A percentile compares a stretch with the other conserved stretches of the same genome.
Conservation (phyloP, 2,113 vertebrate genomes). For the Glareola pratincola region DNA sequence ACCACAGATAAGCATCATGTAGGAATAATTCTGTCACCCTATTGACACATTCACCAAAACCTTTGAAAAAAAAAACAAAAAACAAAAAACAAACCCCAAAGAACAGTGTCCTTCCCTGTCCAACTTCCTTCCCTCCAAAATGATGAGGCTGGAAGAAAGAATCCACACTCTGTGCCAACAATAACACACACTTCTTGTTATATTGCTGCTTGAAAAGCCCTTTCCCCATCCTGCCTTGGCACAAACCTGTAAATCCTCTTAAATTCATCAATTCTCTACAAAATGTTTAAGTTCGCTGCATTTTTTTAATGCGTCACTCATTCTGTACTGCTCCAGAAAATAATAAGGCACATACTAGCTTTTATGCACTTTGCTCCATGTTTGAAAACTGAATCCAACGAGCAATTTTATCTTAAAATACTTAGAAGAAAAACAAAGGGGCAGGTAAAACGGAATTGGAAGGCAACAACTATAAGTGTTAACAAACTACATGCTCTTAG, state of each 20-base stretch:
- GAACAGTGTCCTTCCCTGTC: fast-evolving
- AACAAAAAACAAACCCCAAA: not conserved
- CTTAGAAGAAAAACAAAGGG: not conserved
- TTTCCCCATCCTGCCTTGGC: not conserved
- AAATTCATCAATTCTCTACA: not conserved
- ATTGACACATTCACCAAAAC: not conserved
- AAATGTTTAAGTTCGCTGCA: not conserved
- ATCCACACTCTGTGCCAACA: not conserved
- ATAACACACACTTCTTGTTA: not conserved
- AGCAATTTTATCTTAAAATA: not conserved
- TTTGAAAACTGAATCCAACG: not conserved
- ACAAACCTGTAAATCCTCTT: not conserved
- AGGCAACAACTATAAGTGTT: not conserved
- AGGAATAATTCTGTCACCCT: not conserved
- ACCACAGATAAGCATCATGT: not conserved
- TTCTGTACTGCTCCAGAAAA: not conserved
- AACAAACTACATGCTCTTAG: not conserved
- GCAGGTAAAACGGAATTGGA: not conserved
- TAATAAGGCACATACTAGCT: not conserved
- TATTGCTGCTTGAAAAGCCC: not conserved
- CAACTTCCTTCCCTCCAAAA: not conserved
- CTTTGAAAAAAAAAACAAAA: not conserved
- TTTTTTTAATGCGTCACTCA: not conserved
- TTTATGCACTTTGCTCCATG: not conserved
- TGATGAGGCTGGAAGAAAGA: not conserved